Evolutionary conservation across 1,140 invertebrate species (phyloP), one percentile per base, ranked within the genome.

Genomic region (Berghia stephanieae): DNA sequence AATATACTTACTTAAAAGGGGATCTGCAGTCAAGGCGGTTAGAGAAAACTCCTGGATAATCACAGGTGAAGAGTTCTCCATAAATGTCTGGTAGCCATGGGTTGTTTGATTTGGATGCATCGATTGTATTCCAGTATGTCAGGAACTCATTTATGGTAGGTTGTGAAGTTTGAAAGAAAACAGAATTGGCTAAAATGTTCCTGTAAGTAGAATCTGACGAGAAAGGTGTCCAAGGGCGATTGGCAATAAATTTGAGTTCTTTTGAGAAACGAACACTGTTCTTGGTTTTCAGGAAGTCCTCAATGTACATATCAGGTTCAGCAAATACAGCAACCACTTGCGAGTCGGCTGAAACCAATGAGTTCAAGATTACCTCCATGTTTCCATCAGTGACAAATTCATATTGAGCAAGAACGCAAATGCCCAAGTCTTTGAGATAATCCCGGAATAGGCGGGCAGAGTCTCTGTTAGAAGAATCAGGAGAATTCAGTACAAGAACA

Each of bases 51-150:
- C 66, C 77, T 4, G 78, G 75, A 21, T 86, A 60, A 49, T 82
- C 80, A 79, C 86, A 87, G 5, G 75, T 46, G 46, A 80, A 82
- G 36, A 79, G 60, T 5, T 76, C 76, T 70, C 86, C 76, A 60
- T 83, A 88, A 71, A 82, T 85, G n/a, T 86, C 86, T 38, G 77
- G 38, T 52, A 86, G 83, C 87, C 87, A 88, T 8, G 85, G 87
- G 55, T 88, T 87, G 27, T 42, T 46, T 13, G 43, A 60, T 31
- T 1, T 57, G 0, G 34, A 13, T 1, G 70, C 55, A 16, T 52
- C 73, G 18, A 72, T 63, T n/a, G 21, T 67, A 21, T 46, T 49
- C 18, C 83, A 42, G 70, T 78, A 83, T 16, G 6, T 68, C 18
- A 72, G 46, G 63, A 85, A 85, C 0, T 76, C 71, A 18, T 46